Evolutionary conservation across 1,140 invertebrate species (phyloP).

Genomic region (Solenopsis invicta): DNA sequence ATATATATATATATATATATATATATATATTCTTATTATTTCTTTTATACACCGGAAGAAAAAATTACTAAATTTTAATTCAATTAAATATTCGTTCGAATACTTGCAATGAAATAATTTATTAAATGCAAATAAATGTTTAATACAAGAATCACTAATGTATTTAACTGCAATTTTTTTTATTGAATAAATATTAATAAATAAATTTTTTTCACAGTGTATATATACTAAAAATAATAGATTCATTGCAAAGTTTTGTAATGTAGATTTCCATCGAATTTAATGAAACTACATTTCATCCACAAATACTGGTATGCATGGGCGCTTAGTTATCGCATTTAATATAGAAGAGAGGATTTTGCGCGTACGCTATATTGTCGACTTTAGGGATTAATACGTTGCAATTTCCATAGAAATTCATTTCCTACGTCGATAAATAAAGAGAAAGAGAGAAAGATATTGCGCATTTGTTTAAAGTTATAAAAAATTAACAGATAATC

Average conservation of each 20-base stretch:
- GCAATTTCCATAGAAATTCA: conserved; percentile 1
- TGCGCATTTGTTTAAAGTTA: background rate
- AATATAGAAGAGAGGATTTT: background rate
- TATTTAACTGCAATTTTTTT: too few species aligned
- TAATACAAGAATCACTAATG: too few species aligned
- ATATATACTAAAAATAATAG: background rate
- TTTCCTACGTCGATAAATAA: background rate
- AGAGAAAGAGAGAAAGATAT: conserved; percentile 6
- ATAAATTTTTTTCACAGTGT: background rate
- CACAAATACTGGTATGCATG: background rate
- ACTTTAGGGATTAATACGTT: conserved; percentile 7
- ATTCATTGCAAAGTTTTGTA: conserved; percentile 53
- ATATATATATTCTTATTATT: background rate
- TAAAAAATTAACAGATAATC: background rate
- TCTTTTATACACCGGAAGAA: too few species aligned
- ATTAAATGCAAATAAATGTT: too few species aligned
- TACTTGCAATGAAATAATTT: too few species aligned
- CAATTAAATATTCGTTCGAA: too few species aligned
- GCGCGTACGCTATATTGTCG: background rate
- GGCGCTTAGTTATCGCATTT: background rate
- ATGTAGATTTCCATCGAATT: background rate
- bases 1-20: conserved; percentile 6
- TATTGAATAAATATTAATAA: too few species aligned
- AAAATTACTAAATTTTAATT: too few species aligned
- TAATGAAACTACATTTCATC: conserved; percentile 12